Conservation (phyloP, 2,113 vertebrate species). For the Antechinus flavipes region DNA sequence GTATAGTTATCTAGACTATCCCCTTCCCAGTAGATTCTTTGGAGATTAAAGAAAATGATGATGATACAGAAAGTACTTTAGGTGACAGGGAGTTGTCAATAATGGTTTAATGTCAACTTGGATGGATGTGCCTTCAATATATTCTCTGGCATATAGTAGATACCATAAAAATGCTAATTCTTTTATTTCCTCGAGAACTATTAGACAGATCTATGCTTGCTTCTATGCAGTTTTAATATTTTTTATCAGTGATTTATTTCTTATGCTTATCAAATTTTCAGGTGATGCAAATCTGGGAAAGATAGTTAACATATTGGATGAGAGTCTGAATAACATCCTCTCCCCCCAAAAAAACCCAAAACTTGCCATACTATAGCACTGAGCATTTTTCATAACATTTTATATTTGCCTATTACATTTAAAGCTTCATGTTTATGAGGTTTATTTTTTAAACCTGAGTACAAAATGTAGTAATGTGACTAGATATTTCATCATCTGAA, state of each 20-base stretch:
- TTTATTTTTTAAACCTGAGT: background rate
- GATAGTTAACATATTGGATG: background rate
- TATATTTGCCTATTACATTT: background rate
- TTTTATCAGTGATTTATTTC: background rate
- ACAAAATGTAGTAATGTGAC: background rate
- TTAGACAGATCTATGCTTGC: background rate
- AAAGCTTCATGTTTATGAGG: background rate
- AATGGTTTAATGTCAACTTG: background rate
- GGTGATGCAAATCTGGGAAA: background rate
- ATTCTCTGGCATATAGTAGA: background rate
- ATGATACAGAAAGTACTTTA: background rate
- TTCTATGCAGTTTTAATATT: background rate
- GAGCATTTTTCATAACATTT: background rate
- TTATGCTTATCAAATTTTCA: background rate
- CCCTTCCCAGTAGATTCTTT: background rate
- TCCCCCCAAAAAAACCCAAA: too few relatives aligned
- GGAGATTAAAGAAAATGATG: background rate
- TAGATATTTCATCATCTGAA: background rate
- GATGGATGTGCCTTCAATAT: background rate
- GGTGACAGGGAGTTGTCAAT: background rate
- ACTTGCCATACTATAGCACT: background rate
- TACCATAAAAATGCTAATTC: background rate
- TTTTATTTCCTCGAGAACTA: background rate
- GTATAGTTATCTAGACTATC: background rate
- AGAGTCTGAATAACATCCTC: background rate